Conservation (phyloP, 2,888 invertebrate species). For the Zele albiditarsus region DNA sequence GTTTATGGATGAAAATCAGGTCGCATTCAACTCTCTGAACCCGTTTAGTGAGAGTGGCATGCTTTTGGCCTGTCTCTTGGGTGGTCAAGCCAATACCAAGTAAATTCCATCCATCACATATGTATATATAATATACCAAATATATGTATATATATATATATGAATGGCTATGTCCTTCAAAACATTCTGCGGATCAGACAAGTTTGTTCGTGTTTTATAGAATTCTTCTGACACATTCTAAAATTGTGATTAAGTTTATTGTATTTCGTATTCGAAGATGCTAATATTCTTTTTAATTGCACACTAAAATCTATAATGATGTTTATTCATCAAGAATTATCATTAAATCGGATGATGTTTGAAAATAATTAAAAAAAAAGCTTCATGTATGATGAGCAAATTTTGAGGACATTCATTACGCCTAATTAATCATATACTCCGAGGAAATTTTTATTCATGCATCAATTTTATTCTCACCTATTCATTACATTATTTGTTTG, state of each 20-base stretch:
- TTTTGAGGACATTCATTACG: no score
- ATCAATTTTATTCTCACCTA: no score
- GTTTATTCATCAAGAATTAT: no score
- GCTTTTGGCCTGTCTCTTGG: constrained; percentile 57
- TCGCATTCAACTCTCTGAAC: constrained; percentile 25
- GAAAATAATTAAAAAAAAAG: no score
- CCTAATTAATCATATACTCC: no score
- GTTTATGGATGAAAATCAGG: constrained; percentile 20
- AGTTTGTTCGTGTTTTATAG: not conserved
- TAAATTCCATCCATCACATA: constrained; percentile 61
- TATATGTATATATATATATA: not conserved
- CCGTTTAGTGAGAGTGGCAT: constrained; percentile 55
- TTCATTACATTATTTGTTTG: no score
- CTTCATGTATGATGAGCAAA: no score
- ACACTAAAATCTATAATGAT: no score
- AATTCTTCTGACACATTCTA: not conserved
- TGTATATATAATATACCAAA: constrained; percentile 46
- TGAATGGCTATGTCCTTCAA: constrained; percentile 10
- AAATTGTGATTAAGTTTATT: constrained; percentile 17
- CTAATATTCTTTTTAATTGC: no score
- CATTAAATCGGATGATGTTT: no score
- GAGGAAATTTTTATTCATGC: no score
- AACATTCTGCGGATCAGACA: constrained; percentile 45
- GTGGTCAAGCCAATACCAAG: constrained; percentile 60
- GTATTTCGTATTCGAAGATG: not conserved